Evolutionary conservation across 2,888 invertebrate species (phyloP), one percentile per base, ranked within the genome.

Genomic region (Danaus chrysippus): DNA sequence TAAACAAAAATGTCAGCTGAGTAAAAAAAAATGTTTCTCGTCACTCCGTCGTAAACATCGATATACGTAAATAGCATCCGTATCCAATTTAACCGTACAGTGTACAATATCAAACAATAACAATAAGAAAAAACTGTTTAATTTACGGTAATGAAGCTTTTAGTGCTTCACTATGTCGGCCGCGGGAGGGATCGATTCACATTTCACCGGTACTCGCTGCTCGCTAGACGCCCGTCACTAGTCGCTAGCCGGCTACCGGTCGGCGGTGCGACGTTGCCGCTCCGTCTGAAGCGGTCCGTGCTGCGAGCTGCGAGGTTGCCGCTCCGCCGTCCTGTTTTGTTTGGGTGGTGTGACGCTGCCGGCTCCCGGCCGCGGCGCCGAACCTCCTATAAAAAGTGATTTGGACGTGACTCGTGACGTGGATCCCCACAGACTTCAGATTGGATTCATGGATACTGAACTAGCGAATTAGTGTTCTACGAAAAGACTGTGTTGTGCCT

Each of bases 221-320:
- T 54, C 60, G 59, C 19, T 42, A 46, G 67, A 23, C 67, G 61
- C 63, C 54, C 70, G 78, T 76, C 83, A 82, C 83, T 84, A 83
- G 83, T 77, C 76, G 72, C 70, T 70, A 71, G 71, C 71, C 73
- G 69, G 66, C 64, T 62, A 72, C 65, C 65, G 63, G 64, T 43
- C 65, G 67, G 58, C 23, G 57, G 71, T 71, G 70, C 70, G 69
- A 69, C 58, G 73, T 65, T 71, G 64, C 75, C 80, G 78, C 86
- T 86, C 85, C 73, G 72, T 72, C 70, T 59, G 52, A 15, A 58
- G 69, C 71, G 86, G 85, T 83, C 69, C 60, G 56, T n/a, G 52
- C 71, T 69, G 87, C 87, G 84, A 70, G 52, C 71, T 69, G 87
- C 87, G 84, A 70, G 77, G 89, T 87, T 88, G 89, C 86, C 89